A percentile compares a stretch with the other conserved stretches of the same genome.
Conservation (phyloP, 2,113 vertebrate species). For the Megaleporinus macrocephalus region DNA sequence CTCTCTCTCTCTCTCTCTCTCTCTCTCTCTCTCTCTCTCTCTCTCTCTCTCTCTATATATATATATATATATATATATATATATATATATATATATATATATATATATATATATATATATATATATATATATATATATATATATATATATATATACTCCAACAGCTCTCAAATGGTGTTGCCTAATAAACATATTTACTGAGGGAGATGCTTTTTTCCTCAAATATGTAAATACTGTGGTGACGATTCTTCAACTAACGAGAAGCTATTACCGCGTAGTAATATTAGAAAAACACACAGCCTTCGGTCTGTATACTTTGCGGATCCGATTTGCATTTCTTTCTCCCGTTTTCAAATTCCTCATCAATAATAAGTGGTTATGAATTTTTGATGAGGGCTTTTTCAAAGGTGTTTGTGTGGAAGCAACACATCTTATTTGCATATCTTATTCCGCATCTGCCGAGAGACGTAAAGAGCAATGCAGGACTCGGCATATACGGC, state of each 20-base stretch:
- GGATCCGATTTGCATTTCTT: slow-evolving; percentile 18
- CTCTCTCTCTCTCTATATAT: no score
- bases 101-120: no score
- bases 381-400: slow-evolving; percentile 29
- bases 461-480: not conserved
- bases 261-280: slow-evolving; percentile 16
- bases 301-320: slow-evolving; percentile 5
- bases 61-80: no score
- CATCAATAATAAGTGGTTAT: slow-evolving; percentile 31
- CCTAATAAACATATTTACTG: no score
- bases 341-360: slow-evolving; percentile 7
- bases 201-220: not conserved
- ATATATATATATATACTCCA: no score
- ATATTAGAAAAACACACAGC: slow-evolving; percentile 27
- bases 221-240: not conserved
- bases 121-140: no score
- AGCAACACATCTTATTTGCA: not conserved
- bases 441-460: not conserved
- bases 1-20: no score
- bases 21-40: no score
- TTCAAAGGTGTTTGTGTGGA: not conserved
- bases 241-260: slow-evolving; percentile 1
- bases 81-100: no score
- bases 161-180: no score
- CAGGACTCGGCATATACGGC: not conserved